Conservation (phyloP, 2,797 vertebrate species). For the Gobio occitaniae region DNA sequence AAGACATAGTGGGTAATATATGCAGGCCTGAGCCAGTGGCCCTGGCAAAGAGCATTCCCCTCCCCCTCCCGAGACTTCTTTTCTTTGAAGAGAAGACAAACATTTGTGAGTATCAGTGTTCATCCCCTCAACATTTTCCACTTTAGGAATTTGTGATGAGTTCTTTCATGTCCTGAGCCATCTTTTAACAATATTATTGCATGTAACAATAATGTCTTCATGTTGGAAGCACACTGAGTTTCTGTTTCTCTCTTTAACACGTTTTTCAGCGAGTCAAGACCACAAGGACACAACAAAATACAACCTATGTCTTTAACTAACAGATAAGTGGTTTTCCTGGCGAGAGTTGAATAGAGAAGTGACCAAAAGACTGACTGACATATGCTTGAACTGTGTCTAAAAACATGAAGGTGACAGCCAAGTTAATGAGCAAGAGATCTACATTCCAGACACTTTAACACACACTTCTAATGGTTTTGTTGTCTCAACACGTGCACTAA, state of each 20-base stretch:
- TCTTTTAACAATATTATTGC: slow-evolving; percentile 10
- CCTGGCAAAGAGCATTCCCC: slow-evolving; percentile 69
- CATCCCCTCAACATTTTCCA: slow-evolving; percentile 71
- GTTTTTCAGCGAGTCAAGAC: background rate
- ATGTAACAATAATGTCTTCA: background rate
- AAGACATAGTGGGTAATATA: slow-evolving; percentile 83
- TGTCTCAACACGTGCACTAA: slow-evolving; percentile 49
- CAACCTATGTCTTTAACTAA: background rate
- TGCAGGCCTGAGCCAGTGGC: slow-evolving; percentile 80
- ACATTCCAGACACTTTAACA: slow-evolving; percentile 66
- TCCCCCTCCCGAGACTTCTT: slow-evolving; percentile 70
- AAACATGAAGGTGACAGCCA: slow-evolving; percentile 68
- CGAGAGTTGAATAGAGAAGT: slow-evolving; percentile 62
- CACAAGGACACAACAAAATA: slow-evolving; percentile 7
- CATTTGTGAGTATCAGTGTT: slow-evolving; percentile 71
- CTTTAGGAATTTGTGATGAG: slow-evolving; percentile 68
- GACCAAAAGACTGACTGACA: slow-evolving; percentile 59
- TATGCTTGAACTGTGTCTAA: slow-evolving; percentile 67
- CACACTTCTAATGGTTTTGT: slow-evolving; percentile 38
- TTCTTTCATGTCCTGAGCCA: background rate
- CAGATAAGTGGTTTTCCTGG: slow-evolving; percentile 13
- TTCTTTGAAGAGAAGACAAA: slow-evolving; percentile 73
- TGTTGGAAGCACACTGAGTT: background rate
- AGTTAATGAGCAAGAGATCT: slow-evolving; percentile 72
- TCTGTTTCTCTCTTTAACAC: slow-evolving; percentile 14